phyloP scores from a whole-genome alignment of 2,113 vertebrate species.

The Aptenodytes patagonicus region DNA sequence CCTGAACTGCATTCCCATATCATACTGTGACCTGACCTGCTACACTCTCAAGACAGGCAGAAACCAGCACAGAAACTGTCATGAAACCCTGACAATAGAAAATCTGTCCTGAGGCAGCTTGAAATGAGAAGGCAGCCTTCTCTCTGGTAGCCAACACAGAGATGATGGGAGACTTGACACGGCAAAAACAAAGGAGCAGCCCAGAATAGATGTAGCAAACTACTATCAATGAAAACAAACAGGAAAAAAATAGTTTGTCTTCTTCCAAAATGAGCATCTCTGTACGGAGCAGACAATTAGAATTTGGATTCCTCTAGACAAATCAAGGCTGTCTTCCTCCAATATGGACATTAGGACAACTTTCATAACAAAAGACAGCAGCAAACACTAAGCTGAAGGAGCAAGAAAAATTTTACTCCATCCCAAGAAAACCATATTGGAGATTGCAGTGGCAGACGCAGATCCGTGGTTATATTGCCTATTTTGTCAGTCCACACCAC shows the following conservation, averaged over 20 bases:
- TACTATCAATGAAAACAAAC: not conserved
- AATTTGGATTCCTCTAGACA: not conserved
- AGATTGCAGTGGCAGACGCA: not conserved
- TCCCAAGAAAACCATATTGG: not conserved
- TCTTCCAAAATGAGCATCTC: not conserved
- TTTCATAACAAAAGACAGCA: not conserved
- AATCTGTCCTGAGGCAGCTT: not conserved
- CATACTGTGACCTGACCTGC: not conserved
- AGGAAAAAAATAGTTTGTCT: not conserved
- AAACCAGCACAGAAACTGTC: not conserved
- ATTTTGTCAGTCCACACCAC: not conserved
- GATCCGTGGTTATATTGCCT: too few species aligned
- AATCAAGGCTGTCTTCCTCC: not conserved
- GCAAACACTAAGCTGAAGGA: not conserved
- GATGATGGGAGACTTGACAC: rapidly evolving
- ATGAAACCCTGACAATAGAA: not conserved
- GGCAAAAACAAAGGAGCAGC: not conserved
- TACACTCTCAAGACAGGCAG: not conserved
- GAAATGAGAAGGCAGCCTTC: not conserved
- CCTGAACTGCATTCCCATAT: not conserved
- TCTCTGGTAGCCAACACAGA: not conserved
- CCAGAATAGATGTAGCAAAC: not conserved
- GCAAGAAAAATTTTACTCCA: not conserved
- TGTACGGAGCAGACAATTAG: not conserved
- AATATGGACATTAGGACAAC: rapidly evolving